Percentiles rank a stretch among this genome's conserved stretches.
Conservation (phyloP, 53 echinoderm and acorn worm species). For the Apostichopus leukothele region DNA sequence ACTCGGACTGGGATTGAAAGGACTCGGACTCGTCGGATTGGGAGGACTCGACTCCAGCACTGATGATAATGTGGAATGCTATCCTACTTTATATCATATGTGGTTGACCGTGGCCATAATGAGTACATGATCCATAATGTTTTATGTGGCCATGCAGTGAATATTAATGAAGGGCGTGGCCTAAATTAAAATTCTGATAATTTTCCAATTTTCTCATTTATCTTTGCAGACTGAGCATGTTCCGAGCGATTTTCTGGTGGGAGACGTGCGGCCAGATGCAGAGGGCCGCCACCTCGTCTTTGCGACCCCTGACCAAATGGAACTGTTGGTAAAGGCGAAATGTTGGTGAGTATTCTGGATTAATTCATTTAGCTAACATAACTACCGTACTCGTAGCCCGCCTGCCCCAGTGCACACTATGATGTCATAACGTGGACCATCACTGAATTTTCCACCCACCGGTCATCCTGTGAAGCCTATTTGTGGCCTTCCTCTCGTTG, state of each 20-base stretch:
- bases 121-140: neutral
- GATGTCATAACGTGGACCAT: too few relatives aligned
- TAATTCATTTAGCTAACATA: neutral
- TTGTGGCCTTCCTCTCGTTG: too few relatives aligned
- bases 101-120: neutral
- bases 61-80: neutral
- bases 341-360: slow-evolving; percentile 2
- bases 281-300: slow-evolving; percentile 27
- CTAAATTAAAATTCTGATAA: too few relatives aligned
- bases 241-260: slow-evolving; percentile 24
- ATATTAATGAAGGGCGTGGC: neutral
- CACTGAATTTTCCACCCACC: too few relatives aligned
- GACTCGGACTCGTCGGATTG: neutral
- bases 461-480: too few relatives aligned
- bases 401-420: too few relatives aligned
- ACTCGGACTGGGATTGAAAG: too few relatives aligned
- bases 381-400: neutral
- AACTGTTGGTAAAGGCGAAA: slow-evolving; percentile 19
- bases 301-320: slow-evolving; percentile 12
- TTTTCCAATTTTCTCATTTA: neutral
- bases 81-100: neutral
- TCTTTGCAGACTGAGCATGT: slow-evolving; percentile 14
- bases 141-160: neutral
- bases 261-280: slow-evolving; percentile 1
- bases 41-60: neutral